Evolutionary conservation across 2,113 vertebrate species (phyloP).

Genomic region (Tetrax tetrax): DNA sequence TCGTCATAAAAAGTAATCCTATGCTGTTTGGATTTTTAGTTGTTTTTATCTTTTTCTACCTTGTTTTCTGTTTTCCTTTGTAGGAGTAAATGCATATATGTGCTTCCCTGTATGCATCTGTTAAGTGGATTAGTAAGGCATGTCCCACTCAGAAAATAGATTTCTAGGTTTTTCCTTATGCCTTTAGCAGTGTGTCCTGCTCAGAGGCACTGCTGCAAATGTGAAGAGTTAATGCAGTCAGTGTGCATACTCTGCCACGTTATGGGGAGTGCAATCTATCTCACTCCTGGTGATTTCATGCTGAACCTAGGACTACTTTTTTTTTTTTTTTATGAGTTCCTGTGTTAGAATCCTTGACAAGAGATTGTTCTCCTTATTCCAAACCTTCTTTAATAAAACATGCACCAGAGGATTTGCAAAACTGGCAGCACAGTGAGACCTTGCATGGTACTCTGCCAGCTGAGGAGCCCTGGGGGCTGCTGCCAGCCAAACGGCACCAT

Average conservation of each 20-base stretch:
- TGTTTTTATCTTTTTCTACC: neutral
- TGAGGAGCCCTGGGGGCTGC: neutral
- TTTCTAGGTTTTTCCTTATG: neutral
- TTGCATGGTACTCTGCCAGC: neutral
- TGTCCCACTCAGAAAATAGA: neutral
- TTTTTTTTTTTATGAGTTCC: neutral
- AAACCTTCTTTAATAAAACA: neutral
- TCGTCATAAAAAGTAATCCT: neutral
- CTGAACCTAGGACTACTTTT: neutral
- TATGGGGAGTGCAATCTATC: neutral
- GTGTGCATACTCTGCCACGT: neutral
- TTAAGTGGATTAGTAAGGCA: neutral
- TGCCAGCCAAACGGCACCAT: neutral
- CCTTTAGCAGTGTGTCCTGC: rapidly evolving
- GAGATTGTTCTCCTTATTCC: neutral
- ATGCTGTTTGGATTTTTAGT: neutral
- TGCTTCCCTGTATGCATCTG: neutral
- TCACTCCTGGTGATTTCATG: rapidly evolving
- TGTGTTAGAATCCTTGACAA: neutral
- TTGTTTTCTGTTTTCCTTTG: neutral
- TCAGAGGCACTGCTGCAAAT: neutral
- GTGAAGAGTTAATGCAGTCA: neutral
- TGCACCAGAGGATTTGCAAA: neutral
- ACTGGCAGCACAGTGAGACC: neutral
- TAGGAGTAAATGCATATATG: neutral